Evolutionary conservation across 2,888 invertebrate species (phyloP), one percentile per base, ranked within the genome.

Genomic region (Drosophila rellima): DNA sequence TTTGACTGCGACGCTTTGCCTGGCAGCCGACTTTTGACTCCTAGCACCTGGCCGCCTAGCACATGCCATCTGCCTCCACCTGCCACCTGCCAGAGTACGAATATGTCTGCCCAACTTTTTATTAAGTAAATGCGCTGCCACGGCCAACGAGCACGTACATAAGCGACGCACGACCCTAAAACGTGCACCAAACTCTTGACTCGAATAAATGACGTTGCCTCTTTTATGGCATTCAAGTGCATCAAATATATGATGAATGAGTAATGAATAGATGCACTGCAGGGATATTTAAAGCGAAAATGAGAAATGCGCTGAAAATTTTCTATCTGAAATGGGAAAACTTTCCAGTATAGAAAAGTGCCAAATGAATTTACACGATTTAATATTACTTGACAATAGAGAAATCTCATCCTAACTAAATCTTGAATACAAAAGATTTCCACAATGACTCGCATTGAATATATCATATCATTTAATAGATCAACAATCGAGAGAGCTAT

Each of bases 181-280:
- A 73, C 82, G 79, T 80, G 82, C 67, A 57, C 65, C 72, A 69
- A 70, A 73, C 68, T 69, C 71, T 62, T 65, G 48, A 71, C 63
- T 71, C 44, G 59, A 68, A 62, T 63, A 71, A 66, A 80, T 57
- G 80, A 59, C 70, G 44, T 74, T 69, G 42, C 55, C 73, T 70
- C 70, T 70, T 71, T 79, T 66, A 52, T 48, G 68, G 54, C 23
- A 51, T 44, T 54, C 62, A 5, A 56, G 33, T 45, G 42, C 70
- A 65, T 52, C 47, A 45, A 68, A 63, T 47, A 26, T 33, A 29
- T 29, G 18, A 35, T 57, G 56, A 37, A 65, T 44, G 54, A 7
- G 52, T 50, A 62, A 23, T 62, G 50, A 51, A 40, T 37, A n/a
- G 11, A 29, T 56, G 42, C 51, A 65, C 47, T 65, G 45, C 44